Evolutionary conservation across 1,140 invertebrate genomes (phyloP), one percentile per base, ranked within the genome.

Genomic region (Pectinophora gossypiella): DNA sequence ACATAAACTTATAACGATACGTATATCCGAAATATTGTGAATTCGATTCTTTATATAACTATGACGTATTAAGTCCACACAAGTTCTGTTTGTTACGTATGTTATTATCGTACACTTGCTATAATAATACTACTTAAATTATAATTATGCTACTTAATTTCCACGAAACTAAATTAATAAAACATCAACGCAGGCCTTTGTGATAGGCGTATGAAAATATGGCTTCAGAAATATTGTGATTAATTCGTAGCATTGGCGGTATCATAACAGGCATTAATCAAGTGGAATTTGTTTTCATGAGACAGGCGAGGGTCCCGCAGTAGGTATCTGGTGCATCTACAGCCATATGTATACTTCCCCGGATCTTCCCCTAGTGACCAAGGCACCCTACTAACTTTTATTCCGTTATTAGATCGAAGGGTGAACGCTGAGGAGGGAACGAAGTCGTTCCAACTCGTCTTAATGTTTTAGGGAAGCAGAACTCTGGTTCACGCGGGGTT

Each of bases 361-460:
- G n/a, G 27, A 2, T 32, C 9, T 32, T 32, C 27, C 65, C 70
- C 74, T 59, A 61, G 55, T 68, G 54, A 67, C 71, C 67, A 54
- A 60, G 49, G 56, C 72, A 72, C 76, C 72, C 72, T 73, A 76
- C 64, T 76, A 73, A 78, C 69, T 73, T 73, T 72, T 68, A 79
- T 82, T 76, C 62, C 62, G 61, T 76, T 71, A 69, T 73, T 59
- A 65, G 64, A 66, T 56, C 45, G 56, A 59, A 71, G 68, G 68
- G 64, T 13, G 42, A 45, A 21, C n/a, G n/a, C n/a, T n/a, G n/a
- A n/a, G n/a, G 18, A 23, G 27, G 27, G 27, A 32, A 12, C 27
- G 2, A 7, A 32, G 27, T 9, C 27, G 6, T 32, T n/a, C n/a
- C 27, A n/a, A n/a, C 27, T 32, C 27, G 27, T n/a, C 27, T 32